Evolutionary conservation across 2,888 invertebrate species (phyloP), one percentile per base, ranked within the genome.

Genomic region (Hyles lineata): DNA sequence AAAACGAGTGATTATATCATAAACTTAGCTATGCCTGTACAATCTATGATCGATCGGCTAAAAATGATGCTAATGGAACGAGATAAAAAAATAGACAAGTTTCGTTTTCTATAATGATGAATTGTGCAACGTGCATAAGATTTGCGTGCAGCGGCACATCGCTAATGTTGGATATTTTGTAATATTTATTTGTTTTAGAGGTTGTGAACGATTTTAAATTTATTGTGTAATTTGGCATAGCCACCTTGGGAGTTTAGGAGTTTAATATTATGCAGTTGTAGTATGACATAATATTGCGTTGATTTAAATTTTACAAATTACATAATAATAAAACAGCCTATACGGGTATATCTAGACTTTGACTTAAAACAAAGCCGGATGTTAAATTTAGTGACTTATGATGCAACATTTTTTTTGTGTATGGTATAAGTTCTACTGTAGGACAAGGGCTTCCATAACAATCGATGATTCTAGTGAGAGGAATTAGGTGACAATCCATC

Each of bases 1-100:
- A 75, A 70, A 55, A n/a, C 55, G 35, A 8, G 43, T 72, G 70
- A 73, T 73, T 73, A 75, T 67, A 29, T 62, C 75, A 70, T 70
- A 59, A 70, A 67, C n/a, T 63, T 35, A 35, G n/a, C 11, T 61
- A 63, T 63, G 35, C 63, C 15, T 43, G 17, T 43, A 60, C 17
- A 6, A 25, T 35, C 50, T 67, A 50, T 67, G 67, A 67, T 50
- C 43, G 50, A 67, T 50, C 43, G 50, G 5, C 23, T 23, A 9
- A 67, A 63, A 63, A 35, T 4, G 21, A 21, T 23, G 23, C 50
- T 67, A 50, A 17, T 50, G 43, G 67, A 23, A 23, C 50, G 17
- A 67, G 50, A 67, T 63, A n/a, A 50, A 15, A 67, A 67, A 50
- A 17, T 25, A 15, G 21, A 43, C 17, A 43, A 50, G 23, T 17